Conservation (phyloP, 2,113 vertebrate species). For the Bubo bubo region DNA sequence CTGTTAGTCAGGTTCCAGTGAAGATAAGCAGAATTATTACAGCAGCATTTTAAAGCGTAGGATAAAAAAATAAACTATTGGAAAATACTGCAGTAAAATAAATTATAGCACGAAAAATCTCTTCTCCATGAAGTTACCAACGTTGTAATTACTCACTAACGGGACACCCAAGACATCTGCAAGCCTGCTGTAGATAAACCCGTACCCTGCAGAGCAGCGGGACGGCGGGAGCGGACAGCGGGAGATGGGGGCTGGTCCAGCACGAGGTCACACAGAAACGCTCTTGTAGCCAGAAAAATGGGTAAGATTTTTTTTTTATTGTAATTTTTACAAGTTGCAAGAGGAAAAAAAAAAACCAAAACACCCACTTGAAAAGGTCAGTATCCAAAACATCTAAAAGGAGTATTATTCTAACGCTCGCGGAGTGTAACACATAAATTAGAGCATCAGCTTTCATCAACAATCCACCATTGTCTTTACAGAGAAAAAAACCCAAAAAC, state of each 20-base stretch:
- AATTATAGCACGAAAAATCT: neutral
- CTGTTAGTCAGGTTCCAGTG: neutral
- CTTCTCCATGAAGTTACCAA: neutral
- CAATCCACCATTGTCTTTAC: neutral
- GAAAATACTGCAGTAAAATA: neutral
- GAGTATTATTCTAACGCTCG: neutral
- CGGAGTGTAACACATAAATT: neutral
- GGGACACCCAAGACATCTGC: neutral
- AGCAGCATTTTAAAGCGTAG: neutral
- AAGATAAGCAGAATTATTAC: neutral
- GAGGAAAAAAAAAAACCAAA: neutral
- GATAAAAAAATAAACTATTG: neutral
- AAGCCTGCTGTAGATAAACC: neutral
- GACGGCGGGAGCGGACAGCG: accelerated
- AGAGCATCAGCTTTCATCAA: neutral
- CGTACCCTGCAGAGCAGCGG: accelerated
- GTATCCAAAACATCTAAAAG: neutral
- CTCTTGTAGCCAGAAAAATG: neutral
- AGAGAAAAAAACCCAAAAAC: no score
- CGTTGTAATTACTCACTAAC: neutral
- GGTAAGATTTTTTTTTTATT: neutral
- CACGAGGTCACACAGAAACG: no score
- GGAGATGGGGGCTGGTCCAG: neutral
- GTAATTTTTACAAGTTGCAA: neutral
- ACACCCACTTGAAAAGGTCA: neutral